Conservation (phyloP, 1,140 invertebrate genomes). For the Copidosoma floridanum region DNA sequence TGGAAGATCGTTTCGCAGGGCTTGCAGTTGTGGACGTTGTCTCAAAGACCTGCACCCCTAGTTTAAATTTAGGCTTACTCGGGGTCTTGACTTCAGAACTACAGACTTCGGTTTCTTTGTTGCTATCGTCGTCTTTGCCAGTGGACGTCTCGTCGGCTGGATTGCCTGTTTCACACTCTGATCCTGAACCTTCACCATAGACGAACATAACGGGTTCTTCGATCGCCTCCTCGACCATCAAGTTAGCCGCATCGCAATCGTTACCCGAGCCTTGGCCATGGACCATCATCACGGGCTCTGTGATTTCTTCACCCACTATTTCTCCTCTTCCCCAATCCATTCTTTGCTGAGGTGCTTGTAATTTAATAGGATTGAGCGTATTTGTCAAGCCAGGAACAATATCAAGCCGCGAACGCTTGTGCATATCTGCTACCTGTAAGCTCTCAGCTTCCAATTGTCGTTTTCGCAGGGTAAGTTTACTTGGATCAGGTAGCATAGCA, state of each 20-base stretch:
- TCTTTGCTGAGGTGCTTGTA: slow-evolving; percentile 36
- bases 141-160: slow-evolving; percentile 36
- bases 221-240: slow-evolving; percentile 64
- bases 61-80: slow-evolving; percentile 47
- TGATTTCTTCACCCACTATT: slow-evolving; percentile 67
- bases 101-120: slow-evolving; percentile 1
- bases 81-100: background rate
- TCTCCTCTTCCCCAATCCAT: slow-evolving; percentile 49
- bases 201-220: slow-evolving; percentile 72
- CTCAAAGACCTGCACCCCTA: slow-evolving; percentile 52
- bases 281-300: slow-evolving; percentile 72
- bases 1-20: slow-evolving; percentile 49
- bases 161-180: slow-evolving; percentile 69
- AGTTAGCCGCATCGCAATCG: slow-evolving; percentile 64
- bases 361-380: slow-evolving; percentile 32
- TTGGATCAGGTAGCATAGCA: slow-evolving; percentile 50
- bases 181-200: slow-evolving; percentile 71
- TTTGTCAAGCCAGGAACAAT: slow-evolving; percentile 42
- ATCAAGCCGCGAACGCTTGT: slow-evolving; percentile 48
- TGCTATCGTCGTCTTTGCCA: background rate
- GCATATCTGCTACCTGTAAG: slow-evolving; percentile 29
- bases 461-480: slow-evolving; percentile 49
- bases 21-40: slow-evolving; percentile 23
- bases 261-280: slow-evolving; percentile 72
- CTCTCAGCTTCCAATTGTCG: slow-evolving; percentile 45